A percentile compares a stretch with the other conserved stretches of the same genome.
These are phyloP conservation scores for Micromys minutus DNA, from an alignment of 2,113 vertebrate genomes.

Conservation along the genomic window DNA sequence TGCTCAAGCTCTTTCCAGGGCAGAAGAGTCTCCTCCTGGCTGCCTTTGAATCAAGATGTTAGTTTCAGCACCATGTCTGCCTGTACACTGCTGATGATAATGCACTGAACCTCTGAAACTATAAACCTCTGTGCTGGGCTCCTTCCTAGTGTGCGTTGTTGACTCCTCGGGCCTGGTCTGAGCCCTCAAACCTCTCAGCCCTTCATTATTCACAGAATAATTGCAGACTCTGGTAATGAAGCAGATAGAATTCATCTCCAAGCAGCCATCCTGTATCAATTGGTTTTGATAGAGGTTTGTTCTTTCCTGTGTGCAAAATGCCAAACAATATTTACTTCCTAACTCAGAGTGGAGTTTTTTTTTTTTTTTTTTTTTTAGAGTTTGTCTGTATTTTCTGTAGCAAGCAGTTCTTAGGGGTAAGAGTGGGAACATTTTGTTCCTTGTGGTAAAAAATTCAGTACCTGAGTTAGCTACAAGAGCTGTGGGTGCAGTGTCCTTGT, in stretches of 20 bases:
- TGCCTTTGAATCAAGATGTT: too few relatives aligned
- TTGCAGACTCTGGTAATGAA: neutral
- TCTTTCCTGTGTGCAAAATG: constrained; percentile 55
- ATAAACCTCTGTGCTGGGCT: neutral
- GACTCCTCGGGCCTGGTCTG: neutral
- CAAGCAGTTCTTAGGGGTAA: neutral
- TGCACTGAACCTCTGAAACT: too few relatives aligned
- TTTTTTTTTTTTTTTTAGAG: constrained; percentile 29
- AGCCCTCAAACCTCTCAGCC: neutral
- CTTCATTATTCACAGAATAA: neutral
- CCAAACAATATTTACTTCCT: constrained; percentile 23
- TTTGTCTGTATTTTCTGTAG: neutral
- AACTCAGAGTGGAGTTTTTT: neutral
- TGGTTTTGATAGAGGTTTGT: constrained; percentile 52
- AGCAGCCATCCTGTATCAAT: neutral
- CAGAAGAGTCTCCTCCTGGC: too few relatives aligned
- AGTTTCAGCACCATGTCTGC: too few relatives aligned
- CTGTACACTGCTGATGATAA: too few relatives aligned
- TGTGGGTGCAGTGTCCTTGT: neutral
- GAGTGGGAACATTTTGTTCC: neutral
- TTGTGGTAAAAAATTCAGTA: neutral
- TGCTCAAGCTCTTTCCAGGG: too few relatives aligned
- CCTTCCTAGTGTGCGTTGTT: neutral
- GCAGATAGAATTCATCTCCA: constrained; percentile 39
- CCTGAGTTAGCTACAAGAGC: neutral